phyloP scores from a whole-genome alignment of 2,888 invertebrate species.

The Baccha elongata region DNA sequence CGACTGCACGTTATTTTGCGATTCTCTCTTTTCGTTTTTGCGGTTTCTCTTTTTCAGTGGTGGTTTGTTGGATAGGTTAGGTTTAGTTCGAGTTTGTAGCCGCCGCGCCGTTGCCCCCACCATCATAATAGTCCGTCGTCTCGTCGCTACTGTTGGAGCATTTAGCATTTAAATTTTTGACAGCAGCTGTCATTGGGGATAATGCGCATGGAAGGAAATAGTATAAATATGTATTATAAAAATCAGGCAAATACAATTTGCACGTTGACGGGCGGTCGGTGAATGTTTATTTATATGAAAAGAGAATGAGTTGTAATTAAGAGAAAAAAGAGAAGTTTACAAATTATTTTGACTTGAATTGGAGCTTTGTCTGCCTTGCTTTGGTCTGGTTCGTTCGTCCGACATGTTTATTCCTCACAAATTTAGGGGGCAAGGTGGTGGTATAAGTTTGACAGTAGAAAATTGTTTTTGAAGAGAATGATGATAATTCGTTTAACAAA shows the following conservation, averaged over 20 bases:
- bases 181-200: slow-evolving; percentile 67
- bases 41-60: slow-evolving; percentile 68
- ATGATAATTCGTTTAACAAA: slow-evolving; percentile 46
- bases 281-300: slow-evolving; percentile 10
- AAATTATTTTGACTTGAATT: slow-evolving; percentile 60
- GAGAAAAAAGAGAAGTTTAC: slow-evolving; percentile 54
- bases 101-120: background rate
- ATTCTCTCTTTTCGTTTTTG: slow-evolving; percentile 59
- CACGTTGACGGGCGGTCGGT: slow-evolving; percentile 29
- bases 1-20: slow-evolving; percentile 20
- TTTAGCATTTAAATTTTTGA: slow-evolving; percentile 62
- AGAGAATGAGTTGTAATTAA: slow-evolving; percentile 65
- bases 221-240: slow-evolving; percentile 41
- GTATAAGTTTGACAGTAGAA: slow-evolving; percentile 60
- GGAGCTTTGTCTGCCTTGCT: slow-evolving; percentile 41
- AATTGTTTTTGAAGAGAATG: slow-evolving; percentile 57
- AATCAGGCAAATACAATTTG: slow-evolving; percentile 47
- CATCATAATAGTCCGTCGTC: background rate
- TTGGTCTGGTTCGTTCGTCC: slow-evolving; percentile 21
- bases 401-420: no score
- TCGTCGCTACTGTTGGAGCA: slow-evolving; percentile 28
- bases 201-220: slow-evolving; percentile 71
- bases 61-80: slow-evolving; percentile 65
- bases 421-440: slow-evolving; percentile 37
- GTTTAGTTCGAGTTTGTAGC: slow-evolving; percentile 32